A percentile compares a stretch with the other conserved stretches of the same genome.
These are phyloP conservation scores for Acanthornis magna DNA, from an alignment of 2,797 vertebrate genomes.

Conservation along the genomic window DNA sequence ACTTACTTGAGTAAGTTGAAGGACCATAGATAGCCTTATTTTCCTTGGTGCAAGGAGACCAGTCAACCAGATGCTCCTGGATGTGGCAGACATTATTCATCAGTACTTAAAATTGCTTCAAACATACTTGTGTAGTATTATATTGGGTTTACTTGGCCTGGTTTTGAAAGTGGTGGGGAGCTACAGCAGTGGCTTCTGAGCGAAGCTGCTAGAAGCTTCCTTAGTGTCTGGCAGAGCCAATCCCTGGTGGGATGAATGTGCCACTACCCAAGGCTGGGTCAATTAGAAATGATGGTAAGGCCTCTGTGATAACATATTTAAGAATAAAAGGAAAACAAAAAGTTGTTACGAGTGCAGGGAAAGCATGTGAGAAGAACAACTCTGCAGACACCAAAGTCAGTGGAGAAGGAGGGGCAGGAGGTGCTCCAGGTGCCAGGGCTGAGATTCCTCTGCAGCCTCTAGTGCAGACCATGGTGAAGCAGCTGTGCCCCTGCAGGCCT, in stretches of 20 bases:
- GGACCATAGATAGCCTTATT: not conserved
- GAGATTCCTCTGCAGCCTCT: not conserved
- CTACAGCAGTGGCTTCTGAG: not conserved
- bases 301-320: not conserved
- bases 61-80: not conserved
- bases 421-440: not conserved
- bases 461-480: not conserved
- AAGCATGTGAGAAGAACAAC: not conserved
- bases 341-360: not conserved
- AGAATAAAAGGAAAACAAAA: not conserved
- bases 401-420: not conserved
- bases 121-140: not conserved
- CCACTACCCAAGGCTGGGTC: not conserved
- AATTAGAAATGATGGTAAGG: not conserved
- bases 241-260: not conserved
- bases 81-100: not conserved
- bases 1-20: not conserved
- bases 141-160: not conserved
- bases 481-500: not conserved
- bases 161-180: not conserved
- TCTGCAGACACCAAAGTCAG: not conserved
- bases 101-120: not conserved
- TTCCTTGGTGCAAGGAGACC: not conserved
- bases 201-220: not conserved
- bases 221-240: not conserved